Evolutionary conservation across 2,113 vertebrate genomes (phyloP).

Genomic region (Tapirus terrestris): DNA sequence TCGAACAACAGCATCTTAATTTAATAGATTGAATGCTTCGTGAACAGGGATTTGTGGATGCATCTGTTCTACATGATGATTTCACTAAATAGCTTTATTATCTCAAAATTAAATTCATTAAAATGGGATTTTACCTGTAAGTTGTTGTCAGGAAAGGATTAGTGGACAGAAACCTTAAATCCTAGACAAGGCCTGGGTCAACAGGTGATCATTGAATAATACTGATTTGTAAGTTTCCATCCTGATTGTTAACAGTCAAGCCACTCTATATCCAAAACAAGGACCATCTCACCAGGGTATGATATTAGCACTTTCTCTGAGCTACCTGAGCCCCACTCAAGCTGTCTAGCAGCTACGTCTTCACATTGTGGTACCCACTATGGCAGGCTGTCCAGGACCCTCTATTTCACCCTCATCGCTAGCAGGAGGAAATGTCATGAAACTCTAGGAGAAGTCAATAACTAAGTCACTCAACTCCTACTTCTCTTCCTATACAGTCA

Average conservation of each 20-base stretch:
- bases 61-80: constrained; percentile 69
- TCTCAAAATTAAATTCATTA: constrained; percentile 81
- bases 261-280: constrained; percentile 62
- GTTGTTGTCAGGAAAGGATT: constrained; percentile 71
- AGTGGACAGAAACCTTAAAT: constrained; percentile 67
- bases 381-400: not conserved
- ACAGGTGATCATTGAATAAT: constrained; percentile 48
- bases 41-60: constrained; percentile 66
- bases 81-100: constrained; percentile 77
- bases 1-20: constrained; percentile 66
- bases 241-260: constrained; percentile 55
- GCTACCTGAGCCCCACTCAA: not conserved
- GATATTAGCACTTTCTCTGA: constrained; percentile 5
- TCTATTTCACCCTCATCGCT: not conserved
- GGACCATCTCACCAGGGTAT: constrained; percentile 18
- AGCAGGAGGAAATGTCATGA: not conserved
- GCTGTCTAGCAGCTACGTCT: not conserved
- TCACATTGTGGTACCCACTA: not conserved
- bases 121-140: constrained; percentile 76
- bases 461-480: not conserved
- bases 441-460: not conserved
- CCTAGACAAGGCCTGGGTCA: constrained; percentile 51
- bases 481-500: not conserved
- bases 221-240: constrained; percentile 67
- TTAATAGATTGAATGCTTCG: constrained; percentile 66